phyloP scores from a whole-genome alignment of 2,113 vertebrate species.

The Cochlearius cochlearius region DNA sequence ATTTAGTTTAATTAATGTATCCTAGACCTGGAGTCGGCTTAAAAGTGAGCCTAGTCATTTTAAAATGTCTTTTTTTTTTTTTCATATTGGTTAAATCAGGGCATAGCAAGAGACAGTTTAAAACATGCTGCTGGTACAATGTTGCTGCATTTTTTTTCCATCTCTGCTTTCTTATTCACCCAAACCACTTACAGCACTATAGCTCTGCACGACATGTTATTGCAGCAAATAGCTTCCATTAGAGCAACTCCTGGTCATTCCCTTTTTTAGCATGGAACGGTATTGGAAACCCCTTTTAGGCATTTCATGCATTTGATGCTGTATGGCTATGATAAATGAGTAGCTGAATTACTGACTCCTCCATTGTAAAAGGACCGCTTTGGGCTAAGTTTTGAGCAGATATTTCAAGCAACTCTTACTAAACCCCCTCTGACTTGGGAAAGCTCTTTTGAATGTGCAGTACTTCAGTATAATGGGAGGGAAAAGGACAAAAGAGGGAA shows the following conservation, averaged over 20 bases:
- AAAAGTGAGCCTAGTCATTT: not conserved
- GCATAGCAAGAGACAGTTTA: not conserved
- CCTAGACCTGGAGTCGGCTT: not conserved
- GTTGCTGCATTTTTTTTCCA: not conserved
- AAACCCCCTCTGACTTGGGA: not conserved
- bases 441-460: not conserved
- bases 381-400: slow-evolving; percentile 66
- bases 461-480: not conserved
- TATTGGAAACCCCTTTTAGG: slow-evolving; percentile 67
- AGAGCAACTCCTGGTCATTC: slow-evolving; percentile 43
- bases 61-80: not conserved
- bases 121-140: not conserved
- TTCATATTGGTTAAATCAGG: not conserved
- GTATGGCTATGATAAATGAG: not conserved
- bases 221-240: slow-evolving; percentile 75
- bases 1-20: not conserved
- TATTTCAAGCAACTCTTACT: slow-evolving; percentile 47
- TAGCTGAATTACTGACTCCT: slow-evolving; percentile 31
- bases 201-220: slow-evolving; percentile 59
- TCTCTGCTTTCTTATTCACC: slow-evolving; percentile 50
- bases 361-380: slow-evolving; percentile 66
- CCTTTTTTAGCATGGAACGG: slow-evolving; percentile 58
- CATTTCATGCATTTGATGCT: slow-evolving; percentile 73
- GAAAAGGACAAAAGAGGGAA: not conserved
- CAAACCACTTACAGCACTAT: slow-evolving; percentile 13